Percentiles rank a stretch among this genome's conserved stretches.
phyloP scores from a whole-genome alignment of 2,113 vertebrate species.

The Oryzias woworae region DNA sequence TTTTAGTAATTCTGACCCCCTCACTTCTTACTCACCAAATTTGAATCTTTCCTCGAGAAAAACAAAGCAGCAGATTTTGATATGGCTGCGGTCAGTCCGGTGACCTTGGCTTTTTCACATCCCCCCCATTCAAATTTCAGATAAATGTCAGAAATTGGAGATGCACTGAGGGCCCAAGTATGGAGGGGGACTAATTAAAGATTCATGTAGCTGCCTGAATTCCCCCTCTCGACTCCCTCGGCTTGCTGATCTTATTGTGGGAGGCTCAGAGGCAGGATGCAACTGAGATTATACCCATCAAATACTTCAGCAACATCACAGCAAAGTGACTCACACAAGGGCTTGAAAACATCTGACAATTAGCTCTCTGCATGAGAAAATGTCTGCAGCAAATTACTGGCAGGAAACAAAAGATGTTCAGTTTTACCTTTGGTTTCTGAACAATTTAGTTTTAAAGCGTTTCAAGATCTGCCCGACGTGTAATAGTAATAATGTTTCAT shows the following conservation, averaged over 20 bases:
- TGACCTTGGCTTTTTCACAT: conserved; percentile 67
- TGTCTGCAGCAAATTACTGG: conserved; percentile 11
- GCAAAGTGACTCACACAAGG: conserved; percentile 40
- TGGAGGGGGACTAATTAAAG: conserved; percentile 76
- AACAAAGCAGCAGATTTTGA: conserved; percentile 43
- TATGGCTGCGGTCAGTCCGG: conserved; percentile 31
- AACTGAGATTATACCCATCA: conserved; percentile 52
- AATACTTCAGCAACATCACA: conserved; percentile 43
- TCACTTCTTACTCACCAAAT: background rate
- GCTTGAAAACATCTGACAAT: conserved; percentile 44
- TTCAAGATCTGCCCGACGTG: background rate
- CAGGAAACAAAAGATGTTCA: background rate
- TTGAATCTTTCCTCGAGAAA: background rate
- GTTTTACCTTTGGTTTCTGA: conserved; percentile 3
- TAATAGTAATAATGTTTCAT: no score
- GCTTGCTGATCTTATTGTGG: conserved; percentile 64
- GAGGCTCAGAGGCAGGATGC: conserved; percentile 53
- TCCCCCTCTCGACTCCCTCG: conserved; percentile 28
- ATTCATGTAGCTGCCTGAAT: conserved; percentile 74
- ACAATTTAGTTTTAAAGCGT: background rate
- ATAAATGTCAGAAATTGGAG: conserved; percentile 79
- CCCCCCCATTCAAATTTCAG: conserved; percentile 65
- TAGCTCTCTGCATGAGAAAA: conserved; percentile 22
- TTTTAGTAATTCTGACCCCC: no score
- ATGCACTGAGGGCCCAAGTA: conserved; percentile 67